These are phyloP conservation scores for Leptestheria dahalacensis DNA, from an alignment of 1,140 invertebrate genomes.

Conservation along the genomic window DNA sequence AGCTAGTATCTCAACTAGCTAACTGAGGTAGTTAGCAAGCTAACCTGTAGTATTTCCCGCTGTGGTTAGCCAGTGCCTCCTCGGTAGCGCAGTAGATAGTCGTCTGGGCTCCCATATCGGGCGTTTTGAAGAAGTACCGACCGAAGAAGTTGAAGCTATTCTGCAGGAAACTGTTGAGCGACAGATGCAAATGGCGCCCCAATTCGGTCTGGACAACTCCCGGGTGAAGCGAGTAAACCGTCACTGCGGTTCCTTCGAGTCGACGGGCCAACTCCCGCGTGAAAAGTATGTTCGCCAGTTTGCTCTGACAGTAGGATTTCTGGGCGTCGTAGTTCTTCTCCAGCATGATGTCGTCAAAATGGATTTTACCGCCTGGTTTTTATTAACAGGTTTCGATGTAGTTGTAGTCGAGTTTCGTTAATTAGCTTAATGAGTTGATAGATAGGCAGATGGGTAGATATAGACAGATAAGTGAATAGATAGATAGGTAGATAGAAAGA, in stretches of 20 bases:
- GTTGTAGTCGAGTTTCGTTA: neutral
- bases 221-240: conserved; percentile 69
- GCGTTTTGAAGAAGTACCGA: conserved; percentile 57
- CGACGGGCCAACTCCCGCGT: conserved; percentile 55
- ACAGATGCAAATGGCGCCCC: conserved; percentile 45
- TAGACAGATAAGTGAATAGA: too few relatives aligned
- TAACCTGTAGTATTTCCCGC: conserved; percentile 58
- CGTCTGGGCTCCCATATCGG: conserved; percentile 55
- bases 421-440: too few relatives aligned
- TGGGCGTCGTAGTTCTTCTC: conserved; percentile 46
- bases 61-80: conserved; percentile 40
- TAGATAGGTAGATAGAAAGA: too few relatives aligned
- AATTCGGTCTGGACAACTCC: conserved; percentile 71
- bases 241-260: conserved; percentile 54
- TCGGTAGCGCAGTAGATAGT: conserved; percentile 54
- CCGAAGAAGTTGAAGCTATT: conserved; percentile 43
- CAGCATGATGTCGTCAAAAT: conserved; percentile 59
- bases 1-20: neutral
- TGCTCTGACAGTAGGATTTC: conserved; percentile 61
- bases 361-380: conserved; percentile 41
- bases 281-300: conserved; percentile 78
- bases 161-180: conserved; percentile 10
- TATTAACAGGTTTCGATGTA: neutral
- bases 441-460: too few relatives aligned
- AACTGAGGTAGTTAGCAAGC: neutral